phyloP scores from a whole-genome alignment of 2,797 vertebrate genomes.

The Paedocypris micromegethes region DNA sequence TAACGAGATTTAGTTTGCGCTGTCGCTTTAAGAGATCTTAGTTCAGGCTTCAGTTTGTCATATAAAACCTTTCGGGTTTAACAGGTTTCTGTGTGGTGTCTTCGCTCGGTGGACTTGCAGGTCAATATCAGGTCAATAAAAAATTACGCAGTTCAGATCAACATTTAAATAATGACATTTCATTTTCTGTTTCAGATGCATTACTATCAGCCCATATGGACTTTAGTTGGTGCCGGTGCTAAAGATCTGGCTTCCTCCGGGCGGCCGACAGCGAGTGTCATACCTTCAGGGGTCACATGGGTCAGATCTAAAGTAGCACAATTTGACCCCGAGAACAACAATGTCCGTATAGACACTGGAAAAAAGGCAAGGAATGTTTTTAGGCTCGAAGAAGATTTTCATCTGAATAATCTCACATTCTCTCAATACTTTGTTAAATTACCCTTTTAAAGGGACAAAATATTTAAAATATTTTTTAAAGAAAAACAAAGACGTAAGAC shows the following conservation, averaged over 20 bases:
- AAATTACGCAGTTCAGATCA: no score
- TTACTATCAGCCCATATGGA: slow-evolving; percentile 97
- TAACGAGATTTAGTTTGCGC: not conserved
- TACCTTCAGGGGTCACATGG: slow-evolving; percentile 88
- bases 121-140: no score
- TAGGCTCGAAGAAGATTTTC: not conserved
- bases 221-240: slow-evolving; percentile 89
- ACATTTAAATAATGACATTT: not conserved
- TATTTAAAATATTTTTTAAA: no score
- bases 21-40: not conserved
- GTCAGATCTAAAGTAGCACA: slow-evolving; percentile 81
- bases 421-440: no score
- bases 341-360: slow-evolving; percentile 72
- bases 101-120: not conserved
- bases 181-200: slow-evolving; percentile 72
- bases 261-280: slow-evolving; percentile 73
- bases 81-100: not conserved
- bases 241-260: slow-evolving; percentile 75
- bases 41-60: not conserved
- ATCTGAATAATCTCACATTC: no score
- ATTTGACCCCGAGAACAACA: slow-evolving; percentile 83
- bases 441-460: no score
- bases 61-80: slow-evolving; percentile 5
- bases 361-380: slow-evolving; percentile 65
- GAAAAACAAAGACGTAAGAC: not conserved